These are phyloP conservation scores for Diplazon laetatorius DNA, from an alignment of 2,888 invertebrate genomes.

Conservation along the genomic window DNA sequence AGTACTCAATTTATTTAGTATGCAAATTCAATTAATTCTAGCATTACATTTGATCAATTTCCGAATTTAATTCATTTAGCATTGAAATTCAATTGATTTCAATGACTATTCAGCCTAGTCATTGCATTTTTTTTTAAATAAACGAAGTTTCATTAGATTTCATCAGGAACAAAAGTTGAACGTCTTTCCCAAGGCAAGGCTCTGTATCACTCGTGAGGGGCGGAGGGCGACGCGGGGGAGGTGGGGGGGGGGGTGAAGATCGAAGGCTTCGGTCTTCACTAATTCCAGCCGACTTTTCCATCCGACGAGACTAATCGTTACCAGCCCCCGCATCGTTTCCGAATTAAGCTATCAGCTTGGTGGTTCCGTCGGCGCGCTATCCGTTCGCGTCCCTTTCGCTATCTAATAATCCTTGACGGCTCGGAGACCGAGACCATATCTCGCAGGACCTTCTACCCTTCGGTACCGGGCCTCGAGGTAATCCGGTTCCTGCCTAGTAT, in stretches of 20 bases:
- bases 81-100: too few relatives aligned
- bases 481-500: conserved; percentile 47
- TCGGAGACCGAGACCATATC: conserved; percentile 33
- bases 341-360: conserved; percentile 40
- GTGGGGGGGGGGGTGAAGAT: too few relatives aligned
- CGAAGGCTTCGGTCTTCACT: conserved; percentile 29
- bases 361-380: conserved; percentile 20
- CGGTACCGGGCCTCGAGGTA: conserved; percentile 16
- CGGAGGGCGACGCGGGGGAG: too few relatives aligned
- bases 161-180: neutral
- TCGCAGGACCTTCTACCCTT: conserved; percentile 14
- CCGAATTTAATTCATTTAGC: too few relatives aligned
- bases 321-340: conserved; percentile 52
- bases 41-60: too few relatives aligned
- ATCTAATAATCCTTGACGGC: conserved; percentile 47
- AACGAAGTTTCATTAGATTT: too few relatives aligned
- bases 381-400: conserved; percentile 47
- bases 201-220: conserved; percentile 19
- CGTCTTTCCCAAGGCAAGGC: neutral
- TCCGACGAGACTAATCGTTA: conserved; percentile 58
- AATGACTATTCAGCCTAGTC: neutral
- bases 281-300: conserved; percentile 52
- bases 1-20: too few relatives aligned
- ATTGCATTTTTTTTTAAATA: too few relatives aligned
- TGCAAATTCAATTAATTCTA: too few relatives aligned